Percentiles rank a stretch among this genome's conserved stretches.
These are phyloP conservation scores for Mizuhopecten yessoensis DNA, from an alignment of 1,140 invertebrate genomes.

Conservation along the genomic window DNA sequence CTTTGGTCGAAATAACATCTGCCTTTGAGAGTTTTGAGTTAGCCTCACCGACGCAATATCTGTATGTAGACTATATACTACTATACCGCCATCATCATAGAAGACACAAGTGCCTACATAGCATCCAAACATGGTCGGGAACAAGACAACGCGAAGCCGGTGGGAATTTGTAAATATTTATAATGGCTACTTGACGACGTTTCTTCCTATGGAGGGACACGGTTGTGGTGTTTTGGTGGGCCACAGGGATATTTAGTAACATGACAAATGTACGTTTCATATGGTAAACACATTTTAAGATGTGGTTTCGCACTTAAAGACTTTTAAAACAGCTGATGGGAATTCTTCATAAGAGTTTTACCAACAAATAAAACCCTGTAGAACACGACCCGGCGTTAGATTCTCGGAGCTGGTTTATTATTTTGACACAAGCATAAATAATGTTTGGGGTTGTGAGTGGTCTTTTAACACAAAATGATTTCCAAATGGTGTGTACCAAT, in stretches of 20 bases:
- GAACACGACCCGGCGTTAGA: neutral
- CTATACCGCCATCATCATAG: neutral
- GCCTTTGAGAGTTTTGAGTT: neutral
- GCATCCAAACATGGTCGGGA: neutral
- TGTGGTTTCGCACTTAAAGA: constrained; percentile 11
- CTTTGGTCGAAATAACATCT: constrained; percentile 12
- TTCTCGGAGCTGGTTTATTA: neutral
- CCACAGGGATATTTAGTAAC: constrained; percentile 17
- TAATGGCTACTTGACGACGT: neutral
- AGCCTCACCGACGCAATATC: too few relatives aligned
- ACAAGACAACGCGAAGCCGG: neutral
- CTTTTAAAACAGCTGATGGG: neutral
- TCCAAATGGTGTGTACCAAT: too few relatives aligned
- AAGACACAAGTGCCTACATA: neutral
- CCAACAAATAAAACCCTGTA: neutral
- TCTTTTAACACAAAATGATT: neutral
- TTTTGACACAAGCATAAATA: neutral
- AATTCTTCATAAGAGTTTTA: neutral
- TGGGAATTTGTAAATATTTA: constrained; percentile 39
- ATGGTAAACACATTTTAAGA: neutral
- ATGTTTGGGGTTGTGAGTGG: neutral
- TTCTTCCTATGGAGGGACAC: neutral
- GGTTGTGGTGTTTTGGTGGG: neutral
- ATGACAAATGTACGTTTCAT: neutral
- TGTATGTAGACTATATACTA: neutral